Conservation (phyloP, 2,888 invertebrate species). For the Drosophila paramelanica region DNA sequence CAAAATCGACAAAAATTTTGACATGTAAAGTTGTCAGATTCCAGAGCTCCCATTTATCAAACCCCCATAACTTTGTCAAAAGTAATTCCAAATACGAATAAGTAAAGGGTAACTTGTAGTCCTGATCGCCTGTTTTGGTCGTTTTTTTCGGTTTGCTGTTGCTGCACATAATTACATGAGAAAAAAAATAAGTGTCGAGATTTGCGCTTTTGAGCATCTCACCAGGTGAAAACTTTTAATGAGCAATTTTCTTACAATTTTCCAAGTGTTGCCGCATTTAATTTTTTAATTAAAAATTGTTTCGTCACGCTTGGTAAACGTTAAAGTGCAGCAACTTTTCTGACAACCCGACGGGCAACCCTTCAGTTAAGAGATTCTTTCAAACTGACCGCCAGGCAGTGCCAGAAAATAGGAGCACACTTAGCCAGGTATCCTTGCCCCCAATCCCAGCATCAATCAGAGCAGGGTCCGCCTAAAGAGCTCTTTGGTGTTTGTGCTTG, state of each 20-base stretch:
- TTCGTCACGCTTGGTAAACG: constrained; percentile 4
- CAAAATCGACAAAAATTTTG: too few relatives aligned
- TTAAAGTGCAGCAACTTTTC: constrained; percentile 6
- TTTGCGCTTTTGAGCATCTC: constrained; percentile 71
- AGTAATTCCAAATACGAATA: too few relatives aligned
- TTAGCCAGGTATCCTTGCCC: constrained; percentile 22
- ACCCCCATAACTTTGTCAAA: too few relatives aligned
- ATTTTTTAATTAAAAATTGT: constrained; percentile 75
- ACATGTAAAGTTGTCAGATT: too few relatives aligned
- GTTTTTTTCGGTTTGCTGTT: constrained; percentile 11
- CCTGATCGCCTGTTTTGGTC: background rate
- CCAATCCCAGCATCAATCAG: constrained; percentile 59
- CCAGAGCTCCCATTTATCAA: too few relatives aligned
- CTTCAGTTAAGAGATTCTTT: constrained; percentile 40
- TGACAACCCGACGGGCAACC: constrained; percentile 14
- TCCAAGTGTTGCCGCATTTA: constrained; percentile 78
- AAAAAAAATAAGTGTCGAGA: constrained; percentile 76
- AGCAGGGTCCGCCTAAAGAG: constrained; percentile 16
- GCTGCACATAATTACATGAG: constrained; percentile 75
- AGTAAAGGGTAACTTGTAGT: constrained; percentile 9
- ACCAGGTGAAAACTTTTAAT: constrained; percentile 80
- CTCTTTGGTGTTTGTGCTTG: constrained; percentile 30
- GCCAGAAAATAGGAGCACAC: constrained; percentile 9
- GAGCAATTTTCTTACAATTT: constrained; percentile 80
- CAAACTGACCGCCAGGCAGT: constrained; percentile 38